Evolutionary conservation across 2,113 vertebrate species (phyloP).

Genomic region (Atherinomorus stipes): DNA sequence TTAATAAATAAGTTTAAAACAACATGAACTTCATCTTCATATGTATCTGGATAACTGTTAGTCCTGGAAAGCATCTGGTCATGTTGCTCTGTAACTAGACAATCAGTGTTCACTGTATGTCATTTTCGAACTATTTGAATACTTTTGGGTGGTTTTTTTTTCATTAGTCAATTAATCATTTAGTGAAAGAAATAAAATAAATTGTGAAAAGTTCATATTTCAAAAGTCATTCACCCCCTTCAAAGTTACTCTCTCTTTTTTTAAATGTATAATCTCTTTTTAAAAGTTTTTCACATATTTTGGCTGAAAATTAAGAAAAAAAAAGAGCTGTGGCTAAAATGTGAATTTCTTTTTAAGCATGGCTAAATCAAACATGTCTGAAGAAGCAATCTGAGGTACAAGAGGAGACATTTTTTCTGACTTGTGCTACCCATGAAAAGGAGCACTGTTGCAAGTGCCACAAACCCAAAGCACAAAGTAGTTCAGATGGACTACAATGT

Average conservation of each 20-base stretch:
- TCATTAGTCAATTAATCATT: not conserved
- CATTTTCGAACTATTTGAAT: not conserved
- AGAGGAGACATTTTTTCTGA: conserved; percentile 19
- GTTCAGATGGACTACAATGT: not conserved
- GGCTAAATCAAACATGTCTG: conserved; percentile 47
- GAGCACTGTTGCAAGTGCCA: conserved; percentile 25
- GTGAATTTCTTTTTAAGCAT: conserved; percentile 31
- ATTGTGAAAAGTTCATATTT: not conserved
- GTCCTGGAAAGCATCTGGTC: not conserved
- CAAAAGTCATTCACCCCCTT: not conserved
- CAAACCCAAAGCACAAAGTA: conserved; percentile 4
- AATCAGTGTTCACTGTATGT: conserved; percentile 1
- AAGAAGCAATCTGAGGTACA: conserved; percentile 57
- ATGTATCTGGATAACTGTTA: conserved; percentile 11
- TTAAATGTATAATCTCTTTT: not conserved
- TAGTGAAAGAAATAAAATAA: not conserved
- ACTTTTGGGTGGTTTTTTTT: not conserved
- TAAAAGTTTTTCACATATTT: not conserved
- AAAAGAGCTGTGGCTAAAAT: not conserved
- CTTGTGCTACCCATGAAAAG: conserved; percentile 2
- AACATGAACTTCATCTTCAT: conserved; percentile 29
- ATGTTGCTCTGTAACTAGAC: conserved; percentile 13
- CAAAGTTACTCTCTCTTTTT: not conserved
- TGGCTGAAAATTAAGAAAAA: not conserved
- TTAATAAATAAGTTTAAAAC: conserved; percentile 8